Evolutionary conservation across 2,888 invertebrate genomes (phyloP), one percentile per base, ranked within the genome.

Genomic region (Neoascia interrupta): DNA sequence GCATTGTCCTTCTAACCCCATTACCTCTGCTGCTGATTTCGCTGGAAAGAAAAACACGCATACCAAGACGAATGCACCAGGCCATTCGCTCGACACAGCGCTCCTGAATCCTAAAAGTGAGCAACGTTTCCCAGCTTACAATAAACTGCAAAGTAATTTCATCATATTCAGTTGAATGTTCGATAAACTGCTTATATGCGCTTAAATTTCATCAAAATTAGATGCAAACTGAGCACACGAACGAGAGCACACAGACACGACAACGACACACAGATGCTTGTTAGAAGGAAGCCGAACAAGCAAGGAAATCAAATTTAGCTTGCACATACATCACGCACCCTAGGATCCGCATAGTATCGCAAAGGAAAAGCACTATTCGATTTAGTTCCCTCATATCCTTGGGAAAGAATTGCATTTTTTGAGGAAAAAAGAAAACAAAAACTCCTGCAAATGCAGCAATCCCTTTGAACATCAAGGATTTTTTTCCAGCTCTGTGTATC

Each of bases 171-270:
- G 70, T 76, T 76, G 70, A 76, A 76, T 18, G 70, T 70, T 76
- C 64, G 64, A 70, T 76, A 76, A 76, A 66, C 76, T 76, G 60
- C 76, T 70, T 76, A 76, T n/a, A n/a, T 60, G 56, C 41, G 64
- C 53, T 76, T 66, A 70, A 76, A 76, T 76, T 76, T 58, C 70
- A 70, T 76, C 64, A 70, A 76, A 76, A 76, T 76, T 66, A 76
- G 70, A 76, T 66, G 70, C 64, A 64, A 53, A 74, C 47, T 45
- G 11, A 64, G 53, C 56, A 45, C 31, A 39, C 5, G 15, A 43
- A 21, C 4, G 18, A 6, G 36, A 11, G 23, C 13, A 16, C n/a
- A n/a, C 0, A 26, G 31, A 31, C 8, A 31, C n/a, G 31, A 31
- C 8, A 31, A n/a, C 31, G 31, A 31, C 10, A 31, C n/a, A n/a